Evolutionary conservation across 2,888 invertebrate species (phyloP), one percentile per base, ranked within the genome.

Genomic region (Plebejus anna): DNA sequence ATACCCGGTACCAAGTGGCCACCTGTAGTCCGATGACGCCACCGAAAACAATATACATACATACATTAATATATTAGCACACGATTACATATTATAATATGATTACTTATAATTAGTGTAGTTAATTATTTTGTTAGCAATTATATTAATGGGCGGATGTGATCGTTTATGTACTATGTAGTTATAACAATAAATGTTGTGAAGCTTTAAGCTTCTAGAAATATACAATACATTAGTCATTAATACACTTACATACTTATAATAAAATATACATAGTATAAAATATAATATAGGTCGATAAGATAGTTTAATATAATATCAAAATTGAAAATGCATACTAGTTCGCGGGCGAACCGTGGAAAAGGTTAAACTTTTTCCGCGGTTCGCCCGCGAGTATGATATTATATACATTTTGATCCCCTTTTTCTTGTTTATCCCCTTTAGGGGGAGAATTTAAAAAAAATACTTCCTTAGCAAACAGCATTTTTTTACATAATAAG

Each of bases 1-100:
- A 95, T 97, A 97, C 97, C 97, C 97, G 96, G 96, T 96, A 97
- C 97, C 97, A 97, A 95, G 96, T 96, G 94, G 97, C 97, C 96
- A 97, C 97, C 97, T 97, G 96, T 87, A 90, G 86, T 90, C 84
- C 86, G 86, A 87, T 86, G 86, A 85, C 92, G 87, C 90, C 92
- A 94, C 93, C 92, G 93, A 92, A 93, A 93, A 93, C 92, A 92
- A 92, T 89, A 90, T 89, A 90, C 88, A 89, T 88, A 88, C 82
- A 87, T 88, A 85, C 82, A 82, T 83, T 83, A 83, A 80, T 81
- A 80, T 66, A 66, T 66, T 66, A 66, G 32, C 66, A 66, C 66
- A 66, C 5, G 0, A 36, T 36, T 61, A 66, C 32, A 66, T 66
- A 66, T 36, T 66, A 66, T 28, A 61, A 61, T 66, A 66, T 16